Conservation (phyloP, 2,888 invertebrate genomes). For the Ochropleura plecta region DNA sequence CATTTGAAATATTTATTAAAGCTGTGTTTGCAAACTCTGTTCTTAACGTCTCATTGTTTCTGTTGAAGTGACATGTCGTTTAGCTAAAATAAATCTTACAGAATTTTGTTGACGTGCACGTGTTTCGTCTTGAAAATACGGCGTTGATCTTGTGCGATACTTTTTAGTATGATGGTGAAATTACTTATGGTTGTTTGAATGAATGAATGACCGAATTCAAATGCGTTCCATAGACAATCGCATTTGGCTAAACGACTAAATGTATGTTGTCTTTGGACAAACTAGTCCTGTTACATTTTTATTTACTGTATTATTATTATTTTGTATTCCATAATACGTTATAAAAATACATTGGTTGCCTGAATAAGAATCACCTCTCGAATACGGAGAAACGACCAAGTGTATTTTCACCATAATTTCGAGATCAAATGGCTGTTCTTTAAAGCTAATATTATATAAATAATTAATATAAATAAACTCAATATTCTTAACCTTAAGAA, state of each 20-base stretch:
- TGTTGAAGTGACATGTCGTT: conserved; percentile 45
- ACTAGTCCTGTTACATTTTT: too few relatives aligned
- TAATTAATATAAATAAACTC: too few relatives aligned
- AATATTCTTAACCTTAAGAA: too few relatives aligned
- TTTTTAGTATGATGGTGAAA: not conserved
- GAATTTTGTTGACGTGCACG: conserved; percentile 9
- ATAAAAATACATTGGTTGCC: not conserved
- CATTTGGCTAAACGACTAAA: too few relatives aligned
- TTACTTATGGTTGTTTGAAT: not conserved
- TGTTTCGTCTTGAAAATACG: not conserved
- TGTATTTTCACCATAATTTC: not conserved
- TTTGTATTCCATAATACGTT: not conserved
- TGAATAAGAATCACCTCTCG: not conserved
- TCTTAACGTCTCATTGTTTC: conserved; percentile 51
- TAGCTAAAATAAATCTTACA: conserved; percentile 32
- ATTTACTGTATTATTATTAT: too few relatives aligned
- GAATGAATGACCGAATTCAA: too few relatives aligned
- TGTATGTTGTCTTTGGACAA: too few relatives aligned
- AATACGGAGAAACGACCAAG: not conserved
- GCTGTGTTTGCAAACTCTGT: conserved; percentile 47
- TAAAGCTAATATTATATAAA: too few relatives aligned
- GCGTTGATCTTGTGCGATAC: not conserved
- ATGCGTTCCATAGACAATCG: too few relatives aligned
- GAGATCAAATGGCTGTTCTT: not conserved
- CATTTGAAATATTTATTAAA: conserved; percentile 54